Evolutionary conservation across 2,888 invertebrate genomes (phyloP), one percentile per base, ranked within the genome.

Genomic region (Apantesis nais): DNA sequence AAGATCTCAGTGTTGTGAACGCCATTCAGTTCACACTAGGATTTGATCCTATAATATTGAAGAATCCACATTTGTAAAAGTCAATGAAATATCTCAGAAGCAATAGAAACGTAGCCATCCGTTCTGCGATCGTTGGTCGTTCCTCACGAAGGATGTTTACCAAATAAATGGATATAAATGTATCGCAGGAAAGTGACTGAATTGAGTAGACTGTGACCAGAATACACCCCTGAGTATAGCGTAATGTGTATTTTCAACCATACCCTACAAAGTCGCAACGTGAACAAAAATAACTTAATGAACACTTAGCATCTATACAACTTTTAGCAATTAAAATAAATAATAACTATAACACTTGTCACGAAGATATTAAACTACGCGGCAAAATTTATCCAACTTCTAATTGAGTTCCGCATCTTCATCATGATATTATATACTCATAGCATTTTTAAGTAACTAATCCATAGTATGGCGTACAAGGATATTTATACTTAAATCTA

Each of bases 141-240:
- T 85, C 81, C 83, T 82, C 80, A 81, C 84, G 81, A 80, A 81
- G 82, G 85, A 85, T 88, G 83, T 86, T 84, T 83, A 79, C 81
- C 84, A 86, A 86, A 89, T 85, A 88, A 86, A 88, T 87, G 83
- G 89, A 86, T 88, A 88, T 88, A 88, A 89, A 89, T 89, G 83
- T 86, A 82, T 76, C 82, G 81, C 82, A 81, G 81, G 78, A 78
- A 80, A 78, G 75, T 83, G 80, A 83, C 78, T 80, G 77, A 82
- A 82, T 72, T 83, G 78, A 78, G 76, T 78, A 72, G 75, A 71
- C 79, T 83, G 77, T 80, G 81, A 78, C 80, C 70, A 75, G 79
- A 83, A 86, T 85, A 80, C 73, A 72, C 75, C 69, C 61, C 70
- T 61, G 55, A 75, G 74, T 73, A 72, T 75, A 78, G 74, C 74